Percentiles rank a stretch among this genome's conserved stretches.
These are phyloP conservation scores for Tenthredo livida DNA, from an alignment of 2,888 invertebrate genomes.

Conservation along the genomic window DNA sequence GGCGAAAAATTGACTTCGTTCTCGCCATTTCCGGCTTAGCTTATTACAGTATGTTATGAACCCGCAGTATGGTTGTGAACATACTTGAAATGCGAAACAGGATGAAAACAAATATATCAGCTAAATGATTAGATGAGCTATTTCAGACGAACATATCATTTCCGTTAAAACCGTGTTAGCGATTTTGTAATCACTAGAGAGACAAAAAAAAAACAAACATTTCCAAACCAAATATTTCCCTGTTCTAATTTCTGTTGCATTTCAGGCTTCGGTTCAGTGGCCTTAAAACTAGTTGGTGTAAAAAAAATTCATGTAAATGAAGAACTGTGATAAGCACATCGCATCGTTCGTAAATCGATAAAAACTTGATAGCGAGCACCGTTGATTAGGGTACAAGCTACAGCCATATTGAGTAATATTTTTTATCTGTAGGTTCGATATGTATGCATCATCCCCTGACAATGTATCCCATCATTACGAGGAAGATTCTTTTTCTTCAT, in stretches of 20 bases:
- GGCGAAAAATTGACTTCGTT: background rate
- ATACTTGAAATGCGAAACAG: background rate
- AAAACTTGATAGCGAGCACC: background rate
- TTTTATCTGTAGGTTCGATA: slow-evolving; percentile 4
- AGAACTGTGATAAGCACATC: background rate
- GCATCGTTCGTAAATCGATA: slow-evolving; percentile 22
- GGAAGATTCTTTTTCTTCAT: background rate
- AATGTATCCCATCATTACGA: background rate
- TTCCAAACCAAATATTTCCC: background rate
- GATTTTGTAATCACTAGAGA: background rate
- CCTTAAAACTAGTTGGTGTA: background rate
- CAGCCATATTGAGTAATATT: slow-evolving; percentile 13
- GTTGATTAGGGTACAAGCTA: background rate
- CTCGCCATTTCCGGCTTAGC: background rate
- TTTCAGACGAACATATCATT: background rate
- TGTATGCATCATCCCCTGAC: slow-evolving; percentile 14
- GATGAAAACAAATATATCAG: background rate
- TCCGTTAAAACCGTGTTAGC: background rate
- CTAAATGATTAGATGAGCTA: background rate
- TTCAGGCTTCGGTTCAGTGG: background rate
- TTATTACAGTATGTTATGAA: background rate
- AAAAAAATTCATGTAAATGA: slow-evolving; percentile 15
- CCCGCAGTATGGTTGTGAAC: background rate
- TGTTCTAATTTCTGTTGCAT: background rate
- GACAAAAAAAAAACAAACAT: background rate